Evolutionary conservation across 1,140 invertebrate species (phyloP), one percentile per base, ranked within the genome.

Genomic region (Drosophila burlai): DNA sequence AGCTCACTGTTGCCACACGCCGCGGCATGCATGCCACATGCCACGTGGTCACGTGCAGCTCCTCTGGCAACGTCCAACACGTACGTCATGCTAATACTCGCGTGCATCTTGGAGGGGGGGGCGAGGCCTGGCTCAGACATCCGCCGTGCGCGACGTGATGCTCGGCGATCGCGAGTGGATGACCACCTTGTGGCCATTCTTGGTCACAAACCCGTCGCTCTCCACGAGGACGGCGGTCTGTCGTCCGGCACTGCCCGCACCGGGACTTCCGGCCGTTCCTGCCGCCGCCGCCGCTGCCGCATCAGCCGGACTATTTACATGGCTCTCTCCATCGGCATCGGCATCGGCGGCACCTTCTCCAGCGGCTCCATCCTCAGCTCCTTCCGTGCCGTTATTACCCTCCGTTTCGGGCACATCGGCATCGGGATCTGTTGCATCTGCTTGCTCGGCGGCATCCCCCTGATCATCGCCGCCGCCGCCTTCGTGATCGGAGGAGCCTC

Each of bases 181-280:
- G 92, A 98, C 97, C 89, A 98, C 97, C 92, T 96, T 96, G 94
- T 97, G 97, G 61, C 97, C 97, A 93, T 97, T 97, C 93, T 97
- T 97, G 73, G 96, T 97, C 64, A 96, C 95, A 93, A 95, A 96
- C 55, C 96, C 96, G 93, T 97, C 96, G 93, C 96, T 96, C 93
- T 97, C 96, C 65, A 97, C 96, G 82, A 97, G 94, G 73, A 97
- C 97, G 66, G 96, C 96, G 52, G 97, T 97, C 82, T 96, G 96
- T 64, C 95, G 94, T 38, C 94, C 93, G 85, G 93, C 62, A 54
- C 73, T 92, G 67, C 81, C 82, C 40, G 73, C 80, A 21, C 91
- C 89, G 38, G 90, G 86, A 77, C 92, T 92, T 9, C 83, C 58
- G 54, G 54, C 86, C 81, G 38, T 58, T 46, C 68, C 49, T 18